phyloP scores from a whole-genome alignment of 1,140 invertebrate species.

The Drosophila miranda region DNA sequence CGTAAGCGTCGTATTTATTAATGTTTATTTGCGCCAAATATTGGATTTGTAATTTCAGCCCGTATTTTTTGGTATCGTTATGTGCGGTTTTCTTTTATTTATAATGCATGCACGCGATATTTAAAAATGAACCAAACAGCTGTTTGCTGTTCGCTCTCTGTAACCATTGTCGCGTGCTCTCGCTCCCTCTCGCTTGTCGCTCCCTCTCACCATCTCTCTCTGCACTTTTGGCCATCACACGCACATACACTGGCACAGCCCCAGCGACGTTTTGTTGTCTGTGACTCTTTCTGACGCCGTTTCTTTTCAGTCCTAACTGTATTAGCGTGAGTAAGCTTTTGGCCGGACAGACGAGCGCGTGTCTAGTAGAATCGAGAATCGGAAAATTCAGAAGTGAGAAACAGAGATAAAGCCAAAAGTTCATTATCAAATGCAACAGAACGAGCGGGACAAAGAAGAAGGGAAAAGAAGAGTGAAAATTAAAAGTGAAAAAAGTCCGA shows the following conservation, averaged over 20 bases:
- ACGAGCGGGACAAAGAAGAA: slow-evolving; percentile 14
- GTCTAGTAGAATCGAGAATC: slow-evolving; percentile 41
- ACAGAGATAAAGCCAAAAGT: slow-evolving; percentile 56
- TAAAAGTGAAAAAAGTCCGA: slow-evolving; percentile 51
- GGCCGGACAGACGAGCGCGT: slow-evolving; percentile 50
- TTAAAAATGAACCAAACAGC: background rate
- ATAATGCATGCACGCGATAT: no score
- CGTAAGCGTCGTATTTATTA: no score
- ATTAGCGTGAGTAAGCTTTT: slow-evolving; percentile 68
- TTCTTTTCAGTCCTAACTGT: slow-evolving; percentile 63
- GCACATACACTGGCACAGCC: slow-evolving; percentile 34
- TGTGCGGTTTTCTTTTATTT: no score
- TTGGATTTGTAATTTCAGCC: no score
- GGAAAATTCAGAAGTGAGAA: slow-evolving; percentile 39
- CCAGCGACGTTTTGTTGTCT: background rate
- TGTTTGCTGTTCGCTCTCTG: slow-evolving; percentile 13
- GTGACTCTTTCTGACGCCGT: slow-evolving; percentile 30
- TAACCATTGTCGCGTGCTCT: slow-evolving; percentile 18
- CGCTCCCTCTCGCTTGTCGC: slow-evolving; percentile 10
- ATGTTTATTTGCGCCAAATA: no score
- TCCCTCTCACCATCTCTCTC: slow-evolving; percentile 43
- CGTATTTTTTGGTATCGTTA: no score
- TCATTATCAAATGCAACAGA: slow-evolving; percentile 63
- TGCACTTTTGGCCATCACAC: slow-evolving; percentile 71
- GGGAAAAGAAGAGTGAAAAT: slow-evolving; percentile 9